Evolutionary conservation across 2,113 vertebrate species (phyloP), one percentile per base, ranked within the genome.

Genomic region (Hipposideros armiger): DNA sequence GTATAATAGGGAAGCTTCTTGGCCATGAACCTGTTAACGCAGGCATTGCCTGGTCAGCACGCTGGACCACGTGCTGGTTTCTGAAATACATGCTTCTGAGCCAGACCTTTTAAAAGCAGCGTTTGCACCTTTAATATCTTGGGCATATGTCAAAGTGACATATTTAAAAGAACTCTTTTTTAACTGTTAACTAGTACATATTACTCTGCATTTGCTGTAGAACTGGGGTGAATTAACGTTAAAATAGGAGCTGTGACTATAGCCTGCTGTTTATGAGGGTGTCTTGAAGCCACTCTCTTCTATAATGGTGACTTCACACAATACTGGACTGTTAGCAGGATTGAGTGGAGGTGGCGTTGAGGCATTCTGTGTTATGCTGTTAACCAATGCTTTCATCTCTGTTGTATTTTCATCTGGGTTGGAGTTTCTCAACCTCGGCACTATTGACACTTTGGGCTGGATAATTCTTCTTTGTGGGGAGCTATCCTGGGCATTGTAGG

Each of bases 101-200:
- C 70, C 36, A n/a, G 78, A 82, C 78, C 36, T 96, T 89, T 96
- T 90, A 97, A 97, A 98, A 98, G 4, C n/a, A 78, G 83, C 20
- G 2, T 52, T 96, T 90, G 40, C 52, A 26, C 95, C 87, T 98
- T 95, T 97, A 81, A 67, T 96, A 58, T 93, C 42, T 13, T 95
- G 70, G 91, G 82, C 0, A 0, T 62, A 87, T 98, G 98, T 97
- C 86, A 96, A 26, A 97, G 78, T 76, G 9, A 67, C 64, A 84
- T 28, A 10, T 70, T 97, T 95, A 91, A 95, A 95, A 82, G 88
- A 84, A 0, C 60, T 95, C 40, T 92, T 96, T 92, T 96, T 96
- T 95, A 80, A 84, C 64, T 96, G 7, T 42, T 92, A 6, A 87
- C 54, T 73, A 85, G 16, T 94, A n/a, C 81, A 15, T 95, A 16